Base-by-base conservation (phyloP, 2,113 vertebrate species). In the Ameiurus melas region DNA sequence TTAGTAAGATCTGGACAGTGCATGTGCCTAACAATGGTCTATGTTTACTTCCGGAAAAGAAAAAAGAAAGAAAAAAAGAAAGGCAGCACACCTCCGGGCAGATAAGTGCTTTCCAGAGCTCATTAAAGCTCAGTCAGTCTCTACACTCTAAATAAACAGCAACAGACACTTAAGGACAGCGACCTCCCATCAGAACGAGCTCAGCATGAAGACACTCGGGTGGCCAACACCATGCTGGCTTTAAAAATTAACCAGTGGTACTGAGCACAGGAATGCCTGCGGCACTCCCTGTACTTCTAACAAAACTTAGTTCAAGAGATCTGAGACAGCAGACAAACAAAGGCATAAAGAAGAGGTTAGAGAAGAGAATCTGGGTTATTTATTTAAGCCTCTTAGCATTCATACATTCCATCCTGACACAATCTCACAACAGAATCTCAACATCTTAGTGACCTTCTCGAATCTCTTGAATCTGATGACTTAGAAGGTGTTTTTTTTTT, bases 81-180 rank as follows among this genome's bases (percentile, higher is more conserved):
- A 43, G 3, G 8, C 19, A 1, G 4, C 64, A 68, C 27, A 68
- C 27, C 22, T 85, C 8, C 27, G 14, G 73, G 27, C 60, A 27
- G 47, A 83, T 77, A 27, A 64, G 25, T 64, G 60, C 60, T 77
- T 89, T 77, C 68, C 39, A 27, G 60, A 19, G 68, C 83, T 66
- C 27, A 27, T 82, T 51, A 51, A 20, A 30, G 62, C n/a, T 33
- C 16, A 62, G 70, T 81, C 47, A n/a, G n/a, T n/a, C n/a, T 47
- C 8, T 7, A 8, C 12, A 25, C 86, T 60, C 3, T 64, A 85
- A 68, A 86, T 86, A 79, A 53, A 86, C 47, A 83, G 57, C 73
- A 66, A 84, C 82, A 89, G 27, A 62, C 33, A 33, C 82, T 25
- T n/a, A 75, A 75, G 62, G 81, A 79, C 62, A 79, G 85, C 83